Evolutionary conservation across 2,888 invertebrate species (phyloP).

Genomic region (Conistra vaccinii): DNA sequence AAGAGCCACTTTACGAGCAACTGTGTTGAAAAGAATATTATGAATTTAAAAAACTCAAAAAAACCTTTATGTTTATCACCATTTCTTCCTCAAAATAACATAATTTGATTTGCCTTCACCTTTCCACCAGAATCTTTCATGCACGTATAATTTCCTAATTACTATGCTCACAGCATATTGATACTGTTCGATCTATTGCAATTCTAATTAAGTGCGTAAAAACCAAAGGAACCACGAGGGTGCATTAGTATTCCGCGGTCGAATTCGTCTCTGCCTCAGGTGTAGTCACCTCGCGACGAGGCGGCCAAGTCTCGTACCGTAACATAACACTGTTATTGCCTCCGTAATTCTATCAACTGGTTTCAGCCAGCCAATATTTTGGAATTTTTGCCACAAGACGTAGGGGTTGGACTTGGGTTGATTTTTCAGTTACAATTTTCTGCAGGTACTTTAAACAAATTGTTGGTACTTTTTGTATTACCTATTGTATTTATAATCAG

Average conservation of each 20-base stretch:
- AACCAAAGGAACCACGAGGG: constrained; percentile 36
- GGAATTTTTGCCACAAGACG: constrained; percentile 17
- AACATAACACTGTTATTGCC: constrained; percentile 71
- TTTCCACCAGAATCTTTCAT: neutral
- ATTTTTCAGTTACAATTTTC: neutral
- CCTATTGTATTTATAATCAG: too few species aligned
- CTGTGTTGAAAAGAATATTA: too few species aligned
- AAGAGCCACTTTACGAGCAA: too few species aligned
- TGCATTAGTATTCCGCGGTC: constrained; percentile 61
- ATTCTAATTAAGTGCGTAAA: constrained; percentile 57
- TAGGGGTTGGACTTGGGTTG: neutral
- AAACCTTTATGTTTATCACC: neutral
- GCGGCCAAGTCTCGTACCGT: constrained; percentile 48
- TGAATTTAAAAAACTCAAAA: neutral
- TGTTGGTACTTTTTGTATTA: neutral
- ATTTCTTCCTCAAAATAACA: neutral
- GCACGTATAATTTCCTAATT: constrained; percentile 27
- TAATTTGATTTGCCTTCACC: neutral
- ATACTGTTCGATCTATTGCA: constrained; percentile 60
- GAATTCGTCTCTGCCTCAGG: constrained; percentile 69
- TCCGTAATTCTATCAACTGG: constrained; percentile 59
- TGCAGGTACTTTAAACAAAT: neutral
- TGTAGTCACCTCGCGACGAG: constrained; percentile 63
- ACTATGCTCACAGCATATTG: constrained; percentile 36
- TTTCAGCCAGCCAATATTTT: constrained; percentile 42